Evolutionary conservation across 2,113 vertebrate genomes (phyloP).

Genomic region (Sinosuthora webbiana): DNA sequence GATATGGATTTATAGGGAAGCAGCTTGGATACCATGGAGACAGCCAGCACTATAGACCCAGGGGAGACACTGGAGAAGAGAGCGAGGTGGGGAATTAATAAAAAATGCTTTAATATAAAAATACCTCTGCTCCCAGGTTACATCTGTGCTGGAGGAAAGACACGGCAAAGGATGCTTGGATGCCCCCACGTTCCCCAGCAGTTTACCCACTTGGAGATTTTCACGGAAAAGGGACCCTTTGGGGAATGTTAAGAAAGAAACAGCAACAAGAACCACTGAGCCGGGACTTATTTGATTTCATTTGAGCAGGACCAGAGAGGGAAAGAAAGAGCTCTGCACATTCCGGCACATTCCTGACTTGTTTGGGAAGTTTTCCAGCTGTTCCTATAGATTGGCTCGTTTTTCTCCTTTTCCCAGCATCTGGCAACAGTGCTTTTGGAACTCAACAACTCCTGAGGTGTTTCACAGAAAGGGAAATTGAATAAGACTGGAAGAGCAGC

Average conservation of each 20-base stretch:
- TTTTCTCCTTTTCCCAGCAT: rapidly evolving
- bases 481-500: neutral
- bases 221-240: neutral
- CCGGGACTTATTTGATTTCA: neutral
- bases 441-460: neutral
- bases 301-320: neutral
- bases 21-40: slow-evolving; percentile 20
- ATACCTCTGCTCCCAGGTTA: neutral
- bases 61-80: neutral
- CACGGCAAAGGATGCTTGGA: neutral
- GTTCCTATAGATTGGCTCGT: neutral
- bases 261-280: neutral
- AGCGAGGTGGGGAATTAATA: slow-evolving; percentile 21
- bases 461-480: neutral
- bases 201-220: neutral
- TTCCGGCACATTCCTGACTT: neutral
- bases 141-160: neutral
- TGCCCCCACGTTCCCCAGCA: neutral
- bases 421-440: neutral
- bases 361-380: neutral
- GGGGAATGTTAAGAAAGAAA: neutral
- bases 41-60: neutral
- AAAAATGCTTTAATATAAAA: slow-evolving; percentile 22
- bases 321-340: neutral
- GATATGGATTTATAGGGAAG: slow-evolving; percentile 22